A percentile compares a stretch with the other conserved stretches of the same genome.
phyloP scores from a whole-genome alignment of 2,113 vertebrate species.

The Tyto alba region DNA sequence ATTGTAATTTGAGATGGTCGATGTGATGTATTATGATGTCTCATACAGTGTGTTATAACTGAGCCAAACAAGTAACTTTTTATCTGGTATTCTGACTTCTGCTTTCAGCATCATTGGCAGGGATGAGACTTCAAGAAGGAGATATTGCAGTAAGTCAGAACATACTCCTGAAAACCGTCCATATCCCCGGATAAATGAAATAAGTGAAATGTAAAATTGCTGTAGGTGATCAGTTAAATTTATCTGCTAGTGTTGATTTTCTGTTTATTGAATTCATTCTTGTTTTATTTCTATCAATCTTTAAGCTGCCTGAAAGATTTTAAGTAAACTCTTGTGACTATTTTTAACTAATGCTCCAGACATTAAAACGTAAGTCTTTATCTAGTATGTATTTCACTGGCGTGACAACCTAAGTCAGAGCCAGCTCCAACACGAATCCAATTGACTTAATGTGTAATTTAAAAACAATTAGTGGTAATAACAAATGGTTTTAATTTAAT shows the following conservation, averaged over 20 bases:
- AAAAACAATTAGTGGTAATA: constrained; percentile 65
- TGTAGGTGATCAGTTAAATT: background rate
- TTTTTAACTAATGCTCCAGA: constrained; percentile 27
- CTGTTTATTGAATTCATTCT: background rate
- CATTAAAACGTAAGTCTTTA: background rate
- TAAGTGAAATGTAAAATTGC: background rate
- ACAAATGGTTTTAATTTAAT: constrained; percentile 69
- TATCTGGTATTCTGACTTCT: background rate
- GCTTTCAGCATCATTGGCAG: constrained; percentile 88
- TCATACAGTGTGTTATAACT: background rate
- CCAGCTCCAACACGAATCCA: constrained; percentile 19
- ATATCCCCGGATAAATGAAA: background rate
- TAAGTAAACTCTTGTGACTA: constrained; percentile 16
- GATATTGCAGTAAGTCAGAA: constrained; percentile 87
- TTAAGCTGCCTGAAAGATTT: background rate
- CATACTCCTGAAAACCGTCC: background rate
- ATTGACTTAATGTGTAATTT: constrained; percentile 66
- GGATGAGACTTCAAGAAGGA: constrained; percentile 89
- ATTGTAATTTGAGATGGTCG: background rate
- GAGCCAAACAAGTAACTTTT: background rate
- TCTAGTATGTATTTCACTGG: background rate
- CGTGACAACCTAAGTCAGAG: background rate
- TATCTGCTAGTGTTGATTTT: background rate
- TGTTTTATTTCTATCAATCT: constrained; percentile 12
- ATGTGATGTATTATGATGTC: background rate